Percentiles rank a stretch among this genome's conserved stretches.
phyloP scores from a whole-genome alignment of 1,140 invertebrate species.

The Papilio polyxenes region DNA sequence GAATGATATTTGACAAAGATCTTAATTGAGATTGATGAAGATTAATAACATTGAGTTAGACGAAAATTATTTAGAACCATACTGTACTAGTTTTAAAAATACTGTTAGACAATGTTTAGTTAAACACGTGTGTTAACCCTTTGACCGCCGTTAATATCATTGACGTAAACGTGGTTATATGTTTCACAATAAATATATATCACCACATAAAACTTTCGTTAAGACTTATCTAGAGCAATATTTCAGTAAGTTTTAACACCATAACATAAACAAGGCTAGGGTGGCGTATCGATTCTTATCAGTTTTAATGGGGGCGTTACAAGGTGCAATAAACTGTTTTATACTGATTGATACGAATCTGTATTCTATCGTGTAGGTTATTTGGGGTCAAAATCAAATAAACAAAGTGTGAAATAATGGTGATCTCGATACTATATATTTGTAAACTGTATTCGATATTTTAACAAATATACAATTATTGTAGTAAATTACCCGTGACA shows the following conservation, averaged over 20 bases:
- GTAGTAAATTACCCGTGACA: constrained; percentile 68
- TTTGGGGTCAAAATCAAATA: background rate
- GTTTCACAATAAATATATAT: too few species aligned
- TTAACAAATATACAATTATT: constrained; percentile 43
- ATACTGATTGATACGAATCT: background rate
- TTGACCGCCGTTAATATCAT: too few species aligned
- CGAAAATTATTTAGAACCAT: background rate
- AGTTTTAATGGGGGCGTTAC: background rate
- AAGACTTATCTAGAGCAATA: background rate
- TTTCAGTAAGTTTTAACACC: background rate
- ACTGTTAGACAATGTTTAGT: too few species aligned
- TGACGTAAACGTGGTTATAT: too few species aligned
- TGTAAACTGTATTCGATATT: constrained; percentile 43
- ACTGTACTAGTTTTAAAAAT: background rate
- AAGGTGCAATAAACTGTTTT: background rate
- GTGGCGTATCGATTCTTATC: background rate
- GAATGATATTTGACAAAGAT: background rate
- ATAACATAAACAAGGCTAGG: background rate
- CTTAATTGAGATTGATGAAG: constrained; percentile 12
- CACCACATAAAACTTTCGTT: background rate
- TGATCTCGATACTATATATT: constrained; percentile 40
- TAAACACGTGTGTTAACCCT: too few species aligned
- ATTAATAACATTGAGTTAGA: background rate
- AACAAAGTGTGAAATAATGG: background rate
- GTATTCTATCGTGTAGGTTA: background rate